A percentile compares a stretch with the other conserved stretches of the same genome.
These are phyloP conservation scores for Dynastes maya DNA, from an alignment of 2,888 invertebrate genomes.

Conservation along the genomic window DNA sequence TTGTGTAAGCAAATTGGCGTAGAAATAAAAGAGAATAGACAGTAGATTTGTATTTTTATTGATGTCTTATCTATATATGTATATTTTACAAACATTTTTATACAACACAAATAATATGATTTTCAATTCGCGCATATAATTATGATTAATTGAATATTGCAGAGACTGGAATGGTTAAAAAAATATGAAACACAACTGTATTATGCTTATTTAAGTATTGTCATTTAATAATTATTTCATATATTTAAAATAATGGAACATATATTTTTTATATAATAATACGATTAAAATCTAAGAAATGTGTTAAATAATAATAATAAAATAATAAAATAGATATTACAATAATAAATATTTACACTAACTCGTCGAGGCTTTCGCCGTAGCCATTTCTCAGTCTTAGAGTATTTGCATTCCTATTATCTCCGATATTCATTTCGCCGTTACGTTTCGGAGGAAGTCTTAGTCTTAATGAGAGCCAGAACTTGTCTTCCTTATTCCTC, in stretches of 20 bases:
- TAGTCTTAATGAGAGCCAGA: constrained; percentile 79
- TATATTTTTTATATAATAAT: constrained; percentile 42
- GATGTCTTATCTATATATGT: constrained; percentile 3
- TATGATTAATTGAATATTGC: constrained; percentile 16
- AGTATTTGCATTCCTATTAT: constrained; percentile 52
- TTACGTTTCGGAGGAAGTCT: constrained; percentile 74
- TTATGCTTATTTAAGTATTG: constrained; percentile 49
- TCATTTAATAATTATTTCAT: constrained; percentile 45
- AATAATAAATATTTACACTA: constrained; percentile 63
- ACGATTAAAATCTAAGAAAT: constrained; percentile 49
- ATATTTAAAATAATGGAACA: constrained; percentile 49
- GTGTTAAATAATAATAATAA: constrained; percentile 51
- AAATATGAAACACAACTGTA: constrained; percentile 46
- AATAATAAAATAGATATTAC: constrained; percentile 38
- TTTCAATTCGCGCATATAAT: constrained; percentile 34
- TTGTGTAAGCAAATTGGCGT: too few relatives aligned
- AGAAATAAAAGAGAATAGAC: background rate
- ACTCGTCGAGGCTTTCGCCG: constrained; percentile 63
- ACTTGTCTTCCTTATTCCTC: constrained; percentile 64
- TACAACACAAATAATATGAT: constrained; percentile 34
- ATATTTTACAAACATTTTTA: constrained; percentile 41
- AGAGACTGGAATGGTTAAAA: constrained; percentile 42
- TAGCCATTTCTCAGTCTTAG: constrained; percentile 64
- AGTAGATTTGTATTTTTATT: constrained; percentile 16
- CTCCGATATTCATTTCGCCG: constrained; percentile 46